Evolutionary conservation across 2,113 vertebrate species (phyloP).

Genomic region (Pterocles gutturalis): DNA sequence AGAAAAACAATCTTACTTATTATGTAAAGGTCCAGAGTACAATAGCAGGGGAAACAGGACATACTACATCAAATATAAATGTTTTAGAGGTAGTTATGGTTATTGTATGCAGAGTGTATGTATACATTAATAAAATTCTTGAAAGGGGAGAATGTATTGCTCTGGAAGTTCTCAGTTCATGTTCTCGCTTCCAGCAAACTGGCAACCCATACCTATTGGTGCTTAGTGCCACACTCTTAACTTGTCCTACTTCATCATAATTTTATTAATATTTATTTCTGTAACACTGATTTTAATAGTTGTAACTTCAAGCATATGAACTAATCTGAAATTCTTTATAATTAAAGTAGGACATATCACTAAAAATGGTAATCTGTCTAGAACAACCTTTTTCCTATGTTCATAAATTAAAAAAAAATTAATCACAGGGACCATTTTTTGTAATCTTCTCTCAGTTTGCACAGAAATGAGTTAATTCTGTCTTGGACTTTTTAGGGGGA

Average conservation of each 20-base stretch:
- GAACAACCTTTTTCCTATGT: background rate
- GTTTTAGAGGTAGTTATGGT: background rate
- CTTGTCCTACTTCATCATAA: background rate
- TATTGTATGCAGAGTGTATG: background rate
- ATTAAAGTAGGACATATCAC: background rate
- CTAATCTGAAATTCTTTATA: background rate
- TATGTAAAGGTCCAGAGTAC: background rate
- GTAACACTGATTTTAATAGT: background rate
- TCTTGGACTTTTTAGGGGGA: background rate
- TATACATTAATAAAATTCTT: background rate
- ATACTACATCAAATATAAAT: background rate
- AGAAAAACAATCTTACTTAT: background rate
- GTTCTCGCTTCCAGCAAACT: background rate
- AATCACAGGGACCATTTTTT: background rate
- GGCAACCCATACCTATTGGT: rapidly evolving
- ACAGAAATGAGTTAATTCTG: background rate
- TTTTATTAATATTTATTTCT: background rate
- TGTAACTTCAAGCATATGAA: background rate
- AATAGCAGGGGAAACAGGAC: background rate
- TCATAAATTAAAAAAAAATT: background rate
- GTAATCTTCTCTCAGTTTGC: background rate
- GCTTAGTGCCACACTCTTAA: background rate
- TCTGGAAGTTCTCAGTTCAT: background rate
- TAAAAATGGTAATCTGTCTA: background rate
- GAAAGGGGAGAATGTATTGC: background rate